A percentile compares a stretch with the other conserved stretches of the same genome.
phyloP scores from a whole-genome alignment of 2,797 vertebrate genomes.

The Petrocephalus schoutedeni region DNA sequence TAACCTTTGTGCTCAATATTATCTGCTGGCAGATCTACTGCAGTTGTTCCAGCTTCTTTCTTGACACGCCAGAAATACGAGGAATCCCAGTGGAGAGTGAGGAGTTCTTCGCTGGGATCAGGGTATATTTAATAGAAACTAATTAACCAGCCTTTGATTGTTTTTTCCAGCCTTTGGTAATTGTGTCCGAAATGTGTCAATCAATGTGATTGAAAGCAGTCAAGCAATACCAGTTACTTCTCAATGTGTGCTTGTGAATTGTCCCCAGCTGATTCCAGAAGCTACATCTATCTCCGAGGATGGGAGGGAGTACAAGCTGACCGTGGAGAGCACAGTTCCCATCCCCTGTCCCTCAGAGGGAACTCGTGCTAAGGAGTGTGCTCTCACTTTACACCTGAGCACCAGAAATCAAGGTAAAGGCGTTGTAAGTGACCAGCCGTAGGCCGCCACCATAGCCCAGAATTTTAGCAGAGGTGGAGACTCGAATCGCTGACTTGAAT shows the following conservation, averaged over 20 bases:
- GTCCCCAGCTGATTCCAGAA: slow-evolving; percentile 68
- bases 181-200: neutral
- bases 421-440: neutral
- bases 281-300: slow-evolving; percentile 67
- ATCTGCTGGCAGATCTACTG: slow-evolving; percentile 71
- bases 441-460: neutral
- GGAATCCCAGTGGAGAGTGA: slow-evolving; percentile 66
- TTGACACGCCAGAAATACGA: slow-evolving; percentile 67
- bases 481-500: neutral
- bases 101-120: slow-evolving; percentile 83
- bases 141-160: neutral
- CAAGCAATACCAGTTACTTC: neutral
- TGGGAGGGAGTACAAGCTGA: slow-evolving; percentile 65
- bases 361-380: slow-evolving; percentile 58
- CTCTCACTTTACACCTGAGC: slow-evolving; percentile 66
- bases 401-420: slow-evolving; percentile 67
- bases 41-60: slow-evolving; percentile 71
- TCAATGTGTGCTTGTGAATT: slow-evolving; percentile 25
- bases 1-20: neutral
- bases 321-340: slow-evolving; percentile 75
- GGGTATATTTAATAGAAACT: slow-evolving; percentile 51
- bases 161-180: neutral
- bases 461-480: neutral
- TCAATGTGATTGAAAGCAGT: neutral
- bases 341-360: slow-evolving; percentile 62